Evolutionary conservation across 2,888 invertebrate species (phyloP), one percentile per base, ranked within the genome.

Genomic region (Cepaea hortensis): DNA sequence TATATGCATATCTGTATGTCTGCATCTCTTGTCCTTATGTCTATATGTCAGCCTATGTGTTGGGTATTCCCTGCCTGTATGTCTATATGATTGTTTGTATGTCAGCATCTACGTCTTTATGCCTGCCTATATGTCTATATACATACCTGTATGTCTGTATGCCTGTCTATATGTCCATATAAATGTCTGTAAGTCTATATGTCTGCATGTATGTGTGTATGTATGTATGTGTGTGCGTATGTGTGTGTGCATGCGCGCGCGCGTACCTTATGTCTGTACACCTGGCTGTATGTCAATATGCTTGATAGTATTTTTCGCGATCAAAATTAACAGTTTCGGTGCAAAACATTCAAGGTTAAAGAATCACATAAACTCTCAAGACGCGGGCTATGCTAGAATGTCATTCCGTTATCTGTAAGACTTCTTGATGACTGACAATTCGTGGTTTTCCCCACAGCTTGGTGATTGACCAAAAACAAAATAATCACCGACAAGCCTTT

Each of bases 161-260:
- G 18, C 77, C 20, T 65, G n/a, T 77, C 46, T 46, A 6, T 77
- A 68, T 85, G 18, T 85, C 5, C 35, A 48, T 77, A 15, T 77
- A 6, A 13, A 23, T 65, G 61, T 65, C 18, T 65, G 9, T 46
- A 68, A 77, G 13, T 65, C 35, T 68, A 11, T 75, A n/a, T 75
- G 61, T 75, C 13, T 75, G 23, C 75, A 35, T 75, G 61, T 75
- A 13, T 75, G 61, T 84, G 18, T 35, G 35, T 35, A 1, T 35
- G 35, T 35, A 35, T 35, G 35, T 1, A 1, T 84, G 61, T 65
- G 20, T 85, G 68, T 65, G 0, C 62, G 68, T 77, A 2, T 85
- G 18, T 84, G 55, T 84, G 77, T 84, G 55, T 48, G 50, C 48
- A 46, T 77, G 35, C 35, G 35, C 35, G 35, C 35, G 35, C 35